A percentile compares a stretch with the other conserved stretches of the same genome.
These are phyloP conservation scores for Aporophyla lueneburgensis DNA, from an alignment of 2,888 invertebrate genomes.

Conservation along the genomic window DNA sequence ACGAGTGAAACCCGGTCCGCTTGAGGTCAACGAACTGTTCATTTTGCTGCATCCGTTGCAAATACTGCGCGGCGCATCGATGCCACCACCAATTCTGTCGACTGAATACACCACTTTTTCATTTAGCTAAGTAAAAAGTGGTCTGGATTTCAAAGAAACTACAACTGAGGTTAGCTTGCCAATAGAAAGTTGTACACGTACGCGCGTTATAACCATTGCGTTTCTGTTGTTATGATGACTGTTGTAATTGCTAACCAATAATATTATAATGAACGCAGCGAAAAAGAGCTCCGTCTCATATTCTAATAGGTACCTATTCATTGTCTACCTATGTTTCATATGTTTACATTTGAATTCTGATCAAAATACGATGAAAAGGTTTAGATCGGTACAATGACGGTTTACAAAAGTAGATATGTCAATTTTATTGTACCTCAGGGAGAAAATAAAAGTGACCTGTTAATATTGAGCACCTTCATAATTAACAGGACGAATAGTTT, in stretches of 20 bases:
- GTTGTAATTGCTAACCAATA: slow-evolving; percentile 53
- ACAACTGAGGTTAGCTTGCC: slow-evolving; percentile 69
- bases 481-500: background rate
- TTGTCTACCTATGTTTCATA: background rate
- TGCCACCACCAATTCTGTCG: slow-evolving; percentile 86
- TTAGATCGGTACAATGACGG: background rate
- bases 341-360: slow-evolving; percentile 26
- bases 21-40: slow-evolving; percentile 89
- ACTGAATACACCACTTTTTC: slow-evolving; percentile 84
- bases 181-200: slow-evolving; percentile 80
- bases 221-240: slow-evolving; percentile 58
- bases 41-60: slow-evolving; percentile 91
- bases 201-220: slow-evolving; percentile 65
- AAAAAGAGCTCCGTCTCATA: slow-evolving; percentile 22
- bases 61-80: slow-evolving; percentile 87
- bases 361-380: background rate
- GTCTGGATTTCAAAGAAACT: slow-evolving; percentile 82
- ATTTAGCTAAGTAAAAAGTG: slow-evolving; percentile 82
- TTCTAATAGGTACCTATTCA: slow-evolving; percentile 11
- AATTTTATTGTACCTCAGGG: background rate
- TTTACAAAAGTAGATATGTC: background rate
- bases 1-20: slow-evolving; percentile 89
- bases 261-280: slow-evolving; percentile 37
- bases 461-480: background rate
- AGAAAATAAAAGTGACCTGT: background rate